These are phyloP conservation scores for Formica aserva DNA, from an alignment of 2,888 invertebrate genomes.

Conservation along the genomic window DNA sequence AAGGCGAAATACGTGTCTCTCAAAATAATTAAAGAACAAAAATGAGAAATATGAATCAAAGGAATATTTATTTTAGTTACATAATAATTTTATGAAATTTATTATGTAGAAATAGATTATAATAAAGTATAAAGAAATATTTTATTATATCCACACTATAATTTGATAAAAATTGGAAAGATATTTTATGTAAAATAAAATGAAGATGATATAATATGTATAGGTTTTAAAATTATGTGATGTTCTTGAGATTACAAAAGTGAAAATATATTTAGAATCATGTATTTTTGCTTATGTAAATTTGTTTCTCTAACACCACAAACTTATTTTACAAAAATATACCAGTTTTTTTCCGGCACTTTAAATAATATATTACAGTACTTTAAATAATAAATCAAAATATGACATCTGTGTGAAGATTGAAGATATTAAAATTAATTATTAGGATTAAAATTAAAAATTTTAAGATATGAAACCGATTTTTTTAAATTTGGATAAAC, in stretches of 20 bases:
- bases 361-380: not conserved
- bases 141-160: constrained; percentile 1
- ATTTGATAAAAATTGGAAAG: not conserved
- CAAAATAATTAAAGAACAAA: not conserved
- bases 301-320: not conserved
- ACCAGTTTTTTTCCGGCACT: not conserved
- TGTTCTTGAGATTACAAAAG: not conserved
- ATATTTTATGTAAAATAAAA: constrained; percentile 1
- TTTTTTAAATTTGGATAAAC: not conserved
- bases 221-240: not conserved
- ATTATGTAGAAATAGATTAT: not conserved
- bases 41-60: not conserved
- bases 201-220: not conserved
- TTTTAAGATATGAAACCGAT: not conserved
- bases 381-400: constrained; percentile 1
- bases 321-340: not conserved
- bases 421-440: constrained; percentile 1
- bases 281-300: not conserved
- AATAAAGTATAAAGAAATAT: not conserved
- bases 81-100: constrained; percentile 2
- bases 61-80: not conserved
- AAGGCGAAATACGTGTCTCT: constrained; percentile 27
- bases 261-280: not conserved
- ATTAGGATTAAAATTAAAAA: not conserved
- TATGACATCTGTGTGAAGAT: not conserved